These are phyloP conservation scores for Sympetrum striolatum DNA, from an alignment of 2,888 invertebrate genomes.

Conservation along the genomic window DNA sequence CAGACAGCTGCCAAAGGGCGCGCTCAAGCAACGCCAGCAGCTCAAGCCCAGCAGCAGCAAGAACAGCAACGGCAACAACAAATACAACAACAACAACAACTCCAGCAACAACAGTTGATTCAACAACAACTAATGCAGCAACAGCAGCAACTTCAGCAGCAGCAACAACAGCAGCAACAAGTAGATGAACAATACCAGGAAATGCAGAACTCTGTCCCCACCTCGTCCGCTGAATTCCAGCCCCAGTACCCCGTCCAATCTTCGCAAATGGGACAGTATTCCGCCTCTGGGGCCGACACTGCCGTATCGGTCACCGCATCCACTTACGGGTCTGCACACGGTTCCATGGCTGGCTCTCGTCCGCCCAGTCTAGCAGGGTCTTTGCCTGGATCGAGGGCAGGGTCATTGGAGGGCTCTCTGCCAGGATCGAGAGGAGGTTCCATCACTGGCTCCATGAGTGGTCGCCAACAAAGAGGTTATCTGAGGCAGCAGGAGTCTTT, in stretches of 20 bases:
- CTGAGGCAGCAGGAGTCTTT: conserved; percentile 60
- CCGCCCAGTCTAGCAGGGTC: conserved; percentile 18
- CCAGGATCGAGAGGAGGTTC: not conserved
- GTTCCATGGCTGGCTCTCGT: conserved; percentile 1
- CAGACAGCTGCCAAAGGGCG: conserved; percentile 2
- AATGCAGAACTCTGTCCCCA: not conserved
- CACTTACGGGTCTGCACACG: conserved; percentile 14
- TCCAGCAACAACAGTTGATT: conserved; percentile 50
- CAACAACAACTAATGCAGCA: conserved; percentile 46
- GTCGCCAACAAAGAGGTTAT: conserved; percentile 54
- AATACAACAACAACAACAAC: conserved; percentile 46
- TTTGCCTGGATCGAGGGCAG: not conserved
- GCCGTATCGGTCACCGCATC: conserved; percentile 1
- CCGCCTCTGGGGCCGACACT: not conserved
- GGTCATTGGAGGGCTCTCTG: not conserved
- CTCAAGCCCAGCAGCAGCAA: conserved; percentile 6
- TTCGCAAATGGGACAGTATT: conserved; percentile 13
- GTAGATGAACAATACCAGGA: conserved; percentile 32
- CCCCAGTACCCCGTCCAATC: conserved; percentile 31
- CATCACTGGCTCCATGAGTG: not conserved
- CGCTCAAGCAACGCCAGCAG: not conserved
- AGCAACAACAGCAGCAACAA: conserved; percentile 44
- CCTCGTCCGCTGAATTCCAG: not conserved
- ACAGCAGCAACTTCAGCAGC: conserved; percentile 45
- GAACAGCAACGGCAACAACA: conserved; percentile 39